These are phyloP conservation scores for Heloderma charlesbogerti DNA, from an alignment of 2,113 vertebrate genomes.

Conservation along the genomic window DNA sequence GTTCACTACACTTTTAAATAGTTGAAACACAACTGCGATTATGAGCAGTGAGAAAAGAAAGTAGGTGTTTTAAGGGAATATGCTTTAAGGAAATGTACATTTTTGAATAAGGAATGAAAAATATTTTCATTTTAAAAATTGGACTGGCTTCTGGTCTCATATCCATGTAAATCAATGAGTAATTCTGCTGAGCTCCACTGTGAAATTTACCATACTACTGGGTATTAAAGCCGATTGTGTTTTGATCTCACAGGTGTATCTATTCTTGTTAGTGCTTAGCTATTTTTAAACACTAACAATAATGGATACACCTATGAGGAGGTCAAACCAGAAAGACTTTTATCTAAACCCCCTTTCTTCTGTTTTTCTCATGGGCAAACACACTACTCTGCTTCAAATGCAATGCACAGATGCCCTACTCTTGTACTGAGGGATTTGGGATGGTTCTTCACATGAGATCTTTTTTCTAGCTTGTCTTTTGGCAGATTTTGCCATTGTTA, in stretches of 20 bases:
- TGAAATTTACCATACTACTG: not conserved
- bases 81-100: not conserved
- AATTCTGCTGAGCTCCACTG: not conserved
- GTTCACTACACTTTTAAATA: slow-evolving; percentile 38
- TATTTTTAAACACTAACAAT: not conserved
- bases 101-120: not conserved
- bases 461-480: slow-evolving; percentile 46
- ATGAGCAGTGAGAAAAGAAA: not conserved
- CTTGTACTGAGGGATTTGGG: not conserved
- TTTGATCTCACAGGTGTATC: slow-evolving; percentile 2
- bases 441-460: slow-evolving; percentile 14
- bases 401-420: slow-evolving; percentile 18
- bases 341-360: slow-evolving; percentile 37
- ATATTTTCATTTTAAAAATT: not conserved
- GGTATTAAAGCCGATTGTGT: not conserved
- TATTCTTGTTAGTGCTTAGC: not conserved
- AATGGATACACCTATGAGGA: too few relatives aligned
- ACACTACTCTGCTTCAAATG: slow-evolving; percentile 24
- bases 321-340: not conserved
- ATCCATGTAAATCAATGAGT: not conserved
- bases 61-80: not conserved
- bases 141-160: not conserved
- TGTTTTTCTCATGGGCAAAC: slow-evolving; percentile 7
- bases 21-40: slow-evolving; percentile 29
- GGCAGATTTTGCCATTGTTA: slow-evolving; percentile 12